Evolutionary conservation across 1,140 invertebrate species (phyloP).

Genomic region (Grapholita molesta): DNA sequence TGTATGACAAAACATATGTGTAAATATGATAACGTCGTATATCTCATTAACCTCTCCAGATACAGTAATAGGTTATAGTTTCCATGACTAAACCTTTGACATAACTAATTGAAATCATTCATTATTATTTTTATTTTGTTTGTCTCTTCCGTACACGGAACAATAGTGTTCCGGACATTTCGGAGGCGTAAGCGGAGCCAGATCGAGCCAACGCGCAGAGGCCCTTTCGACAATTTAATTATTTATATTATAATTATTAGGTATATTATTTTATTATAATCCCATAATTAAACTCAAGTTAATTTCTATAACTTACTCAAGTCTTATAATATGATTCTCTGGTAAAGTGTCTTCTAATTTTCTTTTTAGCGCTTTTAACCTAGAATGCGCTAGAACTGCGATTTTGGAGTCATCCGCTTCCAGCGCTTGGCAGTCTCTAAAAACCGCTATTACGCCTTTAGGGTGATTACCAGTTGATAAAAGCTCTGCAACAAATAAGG

Average conservation of each 20-base stretch:
- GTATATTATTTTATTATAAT: background rate
- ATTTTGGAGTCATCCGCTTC: conserved; percentile 57
- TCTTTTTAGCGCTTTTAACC: conserved; percentile 57
- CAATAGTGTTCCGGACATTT: too few relatives aligned
- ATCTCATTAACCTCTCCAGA: too few relatives aligned
- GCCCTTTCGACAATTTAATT: too few relatives aligned
- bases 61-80: background rate
- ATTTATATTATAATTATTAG: background rate
- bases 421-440: conserved; percentile 47
- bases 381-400: conserved; percentile 45
- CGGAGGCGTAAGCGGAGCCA: too few relatives aligned
- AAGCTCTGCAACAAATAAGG: conserved; percentile 49
- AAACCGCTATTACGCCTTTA: conserved; percentile 58
- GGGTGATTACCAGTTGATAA: conserved; percentile 56
- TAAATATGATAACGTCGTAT: background rate
- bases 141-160: too few relatives aligned
- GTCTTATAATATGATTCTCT: conserved; percentile 53
- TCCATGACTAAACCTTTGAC: background rate
- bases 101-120: too few relatives aligned
- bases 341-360: conserved; percentile 60
- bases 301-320: conserved; percentile 58
- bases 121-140: too few relatives aligned
- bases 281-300: conserved; percentile 5
- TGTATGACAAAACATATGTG: conserved; percentile 24
- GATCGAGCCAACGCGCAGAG: too few relatives aligned